Percentiles rank a stretch among this genome's conserved stretches.
phyloP scores from a whole-genome alignment of 2,797 vertebrate species.

The Enteromius treurensis region DNA sequence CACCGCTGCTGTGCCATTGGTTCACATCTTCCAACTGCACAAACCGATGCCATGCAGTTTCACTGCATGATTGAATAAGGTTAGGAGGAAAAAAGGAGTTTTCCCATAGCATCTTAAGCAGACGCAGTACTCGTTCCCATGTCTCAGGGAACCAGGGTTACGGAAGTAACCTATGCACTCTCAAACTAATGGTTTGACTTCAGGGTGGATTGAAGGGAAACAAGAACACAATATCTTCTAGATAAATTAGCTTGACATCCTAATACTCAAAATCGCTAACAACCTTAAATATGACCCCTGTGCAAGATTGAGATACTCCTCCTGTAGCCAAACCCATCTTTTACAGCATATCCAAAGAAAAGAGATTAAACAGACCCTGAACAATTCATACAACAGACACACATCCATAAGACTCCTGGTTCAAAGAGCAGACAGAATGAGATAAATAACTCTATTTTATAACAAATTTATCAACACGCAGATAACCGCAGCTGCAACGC shows the following conservation, averaged over 20 bases:
- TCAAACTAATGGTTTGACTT: not conserved
- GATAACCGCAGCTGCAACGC: not conserved
- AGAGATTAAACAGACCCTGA: constrained; percentile 55
- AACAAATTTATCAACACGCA: constrained; percentile 43
- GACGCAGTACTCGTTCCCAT: too few relatives aligned
- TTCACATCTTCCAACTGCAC: too few relatives aligned
- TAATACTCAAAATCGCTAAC: constrained; percentile 10
- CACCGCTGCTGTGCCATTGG: too few relatives aligned
- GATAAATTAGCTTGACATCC: constrained; percentile 5
- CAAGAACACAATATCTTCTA: not conserved
- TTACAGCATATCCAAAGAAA: constrained; percentile 24
- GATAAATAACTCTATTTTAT: constrained; percentile 62
- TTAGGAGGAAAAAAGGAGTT: too few relatives aligned
- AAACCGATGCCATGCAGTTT: too few relatives aligned
- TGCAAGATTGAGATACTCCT: not conserved
- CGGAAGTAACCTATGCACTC: too few relatives aligned
- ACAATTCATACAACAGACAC: constrained; percentile 66
- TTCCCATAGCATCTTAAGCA: too few relatives aligned
- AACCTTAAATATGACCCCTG: constrained; percentile 21
- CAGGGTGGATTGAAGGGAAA: not conserved
- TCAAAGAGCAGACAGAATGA: constrained; percentile 69
- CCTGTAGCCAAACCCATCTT: constrained; percentile 15
- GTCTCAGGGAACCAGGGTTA: too few relatives aligned
- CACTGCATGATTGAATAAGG: too few relatives aligned
- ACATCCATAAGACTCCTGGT: constrained; percentile 53